A percentile compares a stretch with the other conserved stretches of the same genome.
These are phyloP conservation scores for Odontomachus brunneus DNA, from an alignment of 1,140 invertebrate species.

Conservation along the genomic window DNA sequence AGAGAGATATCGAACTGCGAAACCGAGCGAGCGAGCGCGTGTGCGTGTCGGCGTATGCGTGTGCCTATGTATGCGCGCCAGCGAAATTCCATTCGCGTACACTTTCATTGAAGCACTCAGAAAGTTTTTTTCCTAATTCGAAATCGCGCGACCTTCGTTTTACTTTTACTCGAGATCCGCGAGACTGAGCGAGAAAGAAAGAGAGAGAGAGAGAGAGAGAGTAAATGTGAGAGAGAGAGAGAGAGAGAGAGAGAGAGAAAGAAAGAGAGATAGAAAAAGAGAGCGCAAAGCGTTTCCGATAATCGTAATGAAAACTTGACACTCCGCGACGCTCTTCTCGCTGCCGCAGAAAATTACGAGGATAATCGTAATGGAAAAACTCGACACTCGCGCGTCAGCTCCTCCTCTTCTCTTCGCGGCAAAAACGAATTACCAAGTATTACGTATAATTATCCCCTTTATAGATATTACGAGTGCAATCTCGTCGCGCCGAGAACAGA, in stretches of 20 bases:
- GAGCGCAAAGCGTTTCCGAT: slow-evolving; percentile 42
- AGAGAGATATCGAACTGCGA: slow-evolving; percentile 29
- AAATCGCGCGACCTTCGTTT: slow-evolving; percentile 49
- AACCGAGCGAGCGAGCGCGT: background rate
- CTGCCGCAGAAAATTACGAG: slow-evolving; percentile 27
- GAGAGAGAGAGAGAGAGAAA: slow-evolving; percentile 9
- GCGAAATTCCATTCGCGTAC: slow-evolving; percentile 44
- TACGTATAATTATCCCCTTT: slow-evolving; percentile 36
- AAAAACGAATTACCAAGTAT: background rate
- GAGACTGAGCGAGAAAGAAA: slow-evolving; percentile 11
- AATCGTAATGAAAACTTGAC: slow-evolving; percentile 60
- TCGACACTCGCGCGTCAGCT: background rate
- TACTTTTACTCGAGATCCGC: slow-evolving; percentile 37
- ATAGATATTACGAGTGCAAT: slow-evolving; percentile 23
- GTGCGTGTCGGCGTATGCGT: background rate
- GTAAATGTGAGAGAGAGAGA: slow-evolving; percentile 10
- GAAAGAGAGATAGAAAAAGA: background rate
- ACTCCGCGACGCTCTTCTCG: slow-evolving; percentile 16
- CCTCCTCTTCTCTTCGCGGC: background rate
- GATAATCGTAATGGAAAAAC: slow-evolving; percentile 49
- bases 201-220: background rate
- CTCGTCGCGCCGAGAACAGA: slow-evolving; percentile 12
- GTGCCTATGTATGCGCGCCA: background rate
- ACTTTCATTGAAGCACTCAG: slow-evolving; percentile 45
- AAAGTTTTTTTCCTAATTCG: slow-evolving; percentile 44